Conservation (phyloP, 2,888 invertebrate genomes). For the Kuschelorhynchus macadamiae region DNA sequence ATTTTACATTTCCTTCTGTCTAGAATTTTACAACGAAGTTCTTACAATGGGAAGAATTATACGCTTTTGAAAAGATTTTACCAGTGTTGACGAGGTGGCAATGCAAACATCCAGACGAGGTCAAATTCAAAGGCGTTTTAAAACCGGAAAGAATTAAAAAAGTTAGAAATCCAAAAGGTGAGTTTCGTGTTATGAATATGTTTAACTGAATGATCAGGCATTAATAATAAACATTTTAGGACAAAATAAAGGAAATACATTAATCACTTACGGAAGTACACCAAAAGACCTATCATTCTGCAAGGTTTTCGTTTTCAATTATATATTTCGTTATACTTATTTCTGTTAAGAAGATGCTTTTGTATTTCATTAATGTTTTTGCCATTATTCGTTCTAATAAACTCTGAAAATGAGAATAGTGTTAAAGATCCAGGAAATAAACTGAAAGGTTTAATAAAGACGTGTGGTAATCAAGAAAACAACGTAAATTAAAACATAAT, state of each 20-base stretch:
- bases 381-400: no score
- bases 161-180: constrained; percentile 70
- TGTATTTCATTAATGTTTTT: no score
- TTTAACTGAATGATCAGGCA: not conserved
- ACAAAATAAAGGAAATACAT: not conserved
- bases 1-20: constrained; percentile 4
- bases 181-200: constrained; percentile 1
- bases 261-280: no score
- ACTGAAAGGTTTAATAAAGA: no score
- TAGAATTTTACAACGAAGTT: constrained; percentile 66
- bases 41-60: constrained; percentile 82
- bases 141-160: constrained; percentile 73
- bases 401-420: no score
- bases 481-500: no score
- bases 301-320: no score
- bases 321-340: no score
- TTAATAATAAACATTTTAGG: not conserved
- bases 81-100: constrained; percentile 86
- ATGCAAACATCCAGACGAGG: constrained; percentile 68
- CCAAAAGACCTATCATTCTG: no score
- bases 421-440: no score
- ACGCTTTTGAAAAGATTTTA: constrained; percentile 83
- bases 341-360: no score
- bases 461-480: no score
- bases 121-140: constrained; percentile 62